phyloP scores from a whole-genome alignment of 2,113 vertebrate species.

The Paramormyrops kingsleyae region DNA sequence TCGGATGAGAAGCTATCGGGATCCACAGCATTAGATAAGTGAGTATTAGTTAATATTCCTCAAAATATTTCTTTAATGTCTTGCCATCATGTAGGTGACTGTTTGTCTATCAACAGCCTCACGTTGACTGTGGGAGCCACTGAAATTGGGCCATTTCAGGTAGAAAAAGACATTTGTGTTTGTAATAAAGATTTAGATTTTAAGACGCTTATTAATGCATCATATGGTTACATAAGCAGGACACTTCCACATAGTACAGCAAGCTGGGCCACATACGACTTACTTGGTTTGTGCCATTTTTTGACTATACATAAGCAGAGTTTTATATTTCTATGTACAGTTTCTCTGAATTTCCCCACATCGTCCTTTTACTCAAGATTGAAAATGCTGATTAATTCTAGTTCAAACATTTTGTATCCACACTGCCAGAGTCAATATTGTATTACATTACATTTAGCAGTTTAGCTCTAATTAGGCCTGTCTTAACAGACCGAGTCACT shows the following conservation, averaged over 20 bases:
- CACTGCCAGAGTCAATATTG: neutral
- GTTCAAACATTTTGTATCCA: neutral
- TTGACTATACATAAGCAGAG: neutral
- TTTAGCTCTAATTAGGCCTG: neutral
- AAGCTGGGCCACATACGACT: neutral
- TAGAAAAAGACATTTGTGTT: conserved; percentile 15
- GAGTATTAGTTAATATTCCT: neutral
- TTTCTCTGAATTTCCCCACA: neutral
- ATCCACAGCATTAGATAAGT: conserved; percentile 42
- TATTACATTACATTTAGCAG: neutral
- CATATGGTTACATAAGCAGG: neutral
- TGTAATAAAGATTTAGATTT: no score
- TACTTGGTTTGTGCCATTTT: neutral
- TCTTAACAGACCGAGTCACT: conserved; percentile 37
- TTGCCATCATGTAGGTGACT: neutral
- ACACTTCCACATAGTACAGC: neutral
- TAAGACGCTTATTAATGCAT: neutral
- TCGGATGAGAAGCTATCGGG: conserved; percentile 32
- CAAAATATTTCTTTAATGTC: neutral
- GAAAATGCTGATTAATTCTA: neutral
- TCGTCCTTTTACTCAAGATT: neutral
- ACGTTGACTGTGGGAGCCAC: conserved; percentile 32
- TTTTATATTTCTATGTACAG: neutral
- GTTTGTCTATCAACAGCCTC: conserved; percentile 34
- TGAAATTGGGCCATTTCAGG: conserved; percentile 49